Conservation (phyloP, 2,888 invertebrate species). For the Sacculina carcini region DNA sequence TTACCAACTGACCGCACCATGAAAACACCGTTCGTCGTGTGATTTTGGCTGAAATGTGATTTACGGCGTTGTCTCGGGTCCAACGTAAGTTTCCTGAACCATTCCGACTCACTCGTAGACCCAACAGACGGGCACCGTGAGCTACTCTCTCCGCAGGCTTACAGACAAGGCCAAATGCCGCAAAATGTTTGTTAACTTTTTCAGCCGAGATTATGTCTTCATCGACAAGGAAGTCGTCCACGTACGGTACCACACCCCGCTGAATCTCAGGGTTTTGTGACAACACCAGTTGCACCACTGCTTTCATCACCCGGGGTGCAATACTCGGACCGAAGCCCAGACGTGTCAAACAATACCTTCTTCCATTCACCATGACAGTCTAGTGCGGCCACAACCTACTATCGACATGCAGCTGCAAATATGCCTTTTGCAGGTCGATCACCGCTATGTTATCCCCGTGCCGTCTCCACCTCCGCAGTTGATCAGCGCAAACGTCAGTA, state of each 20-base stretch:
- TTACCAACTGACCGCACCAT: not conserved
- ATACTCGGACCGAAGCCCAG: slow-evolving; percentile 6
- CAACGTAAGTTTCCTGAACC: not conserved
- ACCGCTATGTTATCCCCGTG: not conserved
- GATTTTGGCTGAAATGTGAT: not conserved
- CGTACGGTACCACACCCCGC: slow-evolving; percentile 2
- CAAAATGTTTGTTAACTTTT: not conserved
- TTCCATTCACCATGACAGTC: not conserved
- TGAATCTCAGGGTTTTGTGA: not conserved
- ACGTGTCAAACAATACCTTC: slow-evolving; percentile 4
- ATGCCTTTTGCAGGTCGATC: not conserved
- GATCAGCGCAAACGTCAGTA: not conserved
- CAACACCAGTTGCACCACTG: not conserved
- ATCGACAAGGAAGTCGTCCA: slow-evolving; percentile 6
- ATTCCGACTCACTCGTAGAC: not conserved
- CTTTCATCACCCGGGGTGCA: slow-evolving; percentile 2
- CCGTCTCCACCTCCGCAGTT: slow-evolving; percentile 1
- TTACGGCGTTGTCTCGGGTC: not conserved
- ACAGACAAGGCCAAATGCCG: not conserved
- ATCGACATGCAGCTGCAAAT: slow-evolving; percentile 4
- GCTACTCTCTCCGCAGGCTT: not conserved
- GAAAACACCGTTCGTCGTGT: slow-evolving; percentile 3
- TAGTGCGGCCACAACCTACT: not conserved
- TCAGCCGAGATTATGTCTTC: slow-evolving; percentile 1
- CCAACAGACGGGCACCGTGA: not conserved